Percentiles rank a stretch among this genome's conserved stretches.
Evolutionary conservation across 1,140 invertebrate species (phyloP).

Genomic region (Lasaia peninsularis): DNA sequence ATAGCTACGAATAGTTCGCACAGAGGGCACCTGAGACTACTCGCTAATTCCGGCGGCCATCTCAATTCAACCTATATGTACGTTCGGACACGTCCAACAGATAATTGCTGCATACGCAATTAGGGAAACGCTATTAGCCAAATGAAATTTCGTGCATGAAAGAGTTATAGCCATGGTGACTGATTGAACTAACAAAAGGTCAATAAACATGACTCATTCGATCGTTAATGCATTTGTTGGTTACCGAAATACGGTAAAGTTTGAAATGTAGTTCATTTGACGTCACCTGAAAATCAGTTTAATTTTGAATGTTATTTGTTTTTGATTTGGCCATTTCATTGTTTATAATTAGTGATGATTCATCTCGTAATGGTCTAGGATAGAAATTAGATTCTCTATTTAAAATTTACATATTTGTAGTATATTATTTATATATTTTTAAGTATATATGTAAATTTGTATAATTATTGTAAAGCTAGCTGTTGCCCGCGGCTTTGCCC

Average conservation of each 20-base stretch:
- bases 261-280: conserved; percentile 24
- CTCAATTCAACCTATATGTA: conserved; percentile 43
- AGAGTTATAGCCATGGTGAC: conserved; percentile 43
- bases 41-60: conserved; percentile 41
- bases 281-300: conserved; percentile 14
- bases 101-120: conserved; percentile 61
- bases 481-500: no score
- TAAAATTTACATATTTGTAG: no score
- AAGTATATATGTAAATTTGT: no score
- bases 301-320: conserved; percentile 7
- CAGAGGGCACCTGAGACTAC: conserved; percentile 48
- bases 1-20: conserved; percentile 32
- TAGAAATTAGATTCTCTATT: no score
- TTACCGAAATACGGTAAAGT: conserved; percentile 23
- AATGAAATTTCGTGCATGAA: conserved; percentile 52
- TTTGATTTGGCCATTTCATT: conserved; percentile 2
- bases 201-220: conserved; percentile 45
- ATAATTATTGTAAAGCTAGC: no score
- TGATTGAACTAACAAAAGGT: conserved; percentile 59
- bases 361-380: no score
- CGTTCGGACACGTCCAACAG: conserved; percentile 40
- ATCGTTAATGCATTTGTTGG: conserved; percentile 40
- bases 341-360: no score
- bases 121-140: conserved; percentile 53
- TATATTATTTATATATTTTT: no score